Evolutionary conservation across 2,888 invertebrate genomes (phyloP).

Genomic region (Tupiocoris notatus): DNA sequence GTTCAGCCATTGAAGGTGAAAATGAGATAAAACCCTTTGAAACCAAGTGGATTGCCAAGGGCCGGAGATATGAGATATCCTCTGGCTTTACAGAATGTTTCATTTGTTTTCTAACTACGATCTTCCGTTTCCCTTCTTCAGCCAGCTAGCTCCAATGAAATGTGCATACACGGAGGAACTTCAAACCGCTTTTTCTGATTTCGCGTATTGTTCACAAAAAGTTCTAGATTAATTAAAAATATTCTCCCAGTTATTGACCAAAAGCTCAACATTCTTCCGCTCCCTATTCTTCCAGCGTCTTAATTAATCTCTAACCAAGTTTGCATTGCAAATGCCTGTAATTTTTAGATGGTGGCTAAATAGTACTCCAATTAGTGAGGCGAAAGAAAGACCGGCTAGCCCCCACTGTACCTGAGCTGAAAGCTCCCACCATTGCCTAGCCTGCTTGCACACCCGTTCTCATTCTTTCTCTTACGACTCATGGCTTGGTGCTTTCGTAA

Average conservation of each 20-base stretch:
- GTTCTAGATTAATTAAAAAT: conserved; percentile 16
- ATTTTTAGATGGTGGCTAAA: conserved; percentile 37
- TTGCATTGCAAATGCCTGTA: conserved; percentile 35
- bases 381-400: conserved; percentile 18
- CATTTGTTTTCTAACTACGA: no score
- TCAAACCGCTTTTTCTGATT: neutral
- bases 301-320: conserved; percentile 35
- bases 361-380: conserved; percentile 38
- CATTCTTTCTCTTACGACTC: neutral
- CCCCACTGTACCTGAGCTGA: conserved; percentile 12
- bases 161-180: neutral
- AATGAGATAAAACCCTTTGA: no score
- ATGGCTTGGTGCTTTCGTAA: conserved; percentile 1
- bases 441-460: neutral
- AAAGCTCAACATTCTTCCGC: conserved; percentile 19
- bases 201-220: neutral
- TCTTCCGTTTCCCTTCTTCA: no score
- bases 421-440: neutral
- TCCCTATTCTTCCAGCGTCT: conserved; percentile 5
- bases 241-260: conserved; percentile 26
- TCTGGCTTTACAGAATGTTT: no score
- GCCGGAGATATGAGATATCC: no score
- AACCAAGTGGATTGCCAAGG: no score
- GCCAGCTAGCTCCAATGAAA: no score
- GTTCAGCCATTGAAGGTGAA: no score